Base-by-base conservation (phyloP, 2,797 vertebrate genomes). In the Takifugu ocellatus region DNA sequence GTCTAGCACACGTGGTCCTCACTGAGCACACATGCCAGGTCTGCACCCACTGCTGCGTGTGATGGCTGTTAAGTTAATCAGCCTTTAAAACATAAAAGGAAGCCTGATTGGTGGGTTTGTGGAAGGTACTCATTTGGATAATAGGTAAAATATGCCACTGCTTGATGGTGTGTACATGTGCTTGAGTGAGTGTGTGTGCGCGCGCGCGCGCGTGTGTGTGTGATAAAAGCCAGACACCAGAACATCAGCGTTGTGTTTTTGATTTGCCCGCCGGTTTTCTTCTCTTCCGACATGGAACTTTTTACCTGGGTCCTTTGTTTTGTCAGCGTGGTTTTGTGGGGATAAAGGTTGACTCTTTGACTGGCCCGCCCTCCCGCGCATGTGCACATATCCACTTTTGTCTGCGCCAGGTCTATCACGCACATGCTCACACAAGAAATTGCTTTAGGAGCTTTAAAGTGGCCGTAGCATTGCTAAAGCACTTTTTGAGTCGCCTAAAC, bases 51-150 rank as follows among this genome's bases (percentile, higher is more conserved):
- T 58, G 68, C 85, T 72, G 78, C 87, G 90, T 89, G 88, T 91
- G 90, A 91, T 84, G 85, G 86, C 89, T 88, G 88, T 92, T 90
- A 91, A 90, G 84, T 89, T 92, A 91, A 91, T 92, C 90, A 91
- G 88, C 83, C 89, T 70, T 86, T 90, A 90, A 92, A 92, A 92
- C 85, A 92, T 91, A 75, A 92, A 92, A 91, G 88, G 68, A 56
- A 81, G 72, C 67, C 70, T 87, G 88, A 92, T 91, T 93, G 90
- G 88, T 88, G 83, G 89, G 84, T 90, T 90, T 91, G 87, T 88
- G 86, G 85, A 92, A 92, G 86, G 88, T 88, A 91, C 75, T 91
- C 88, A 90, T 92, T 91, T 92, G 89, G 88, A 89, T 92, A 91
- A 92, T 90, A 87, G 78, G 88, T 89, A 79, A 91, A 92, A 91